Conservation (phyloP, 2,888 invertebrate genomes). For the Macrophya annulata region DNA sequence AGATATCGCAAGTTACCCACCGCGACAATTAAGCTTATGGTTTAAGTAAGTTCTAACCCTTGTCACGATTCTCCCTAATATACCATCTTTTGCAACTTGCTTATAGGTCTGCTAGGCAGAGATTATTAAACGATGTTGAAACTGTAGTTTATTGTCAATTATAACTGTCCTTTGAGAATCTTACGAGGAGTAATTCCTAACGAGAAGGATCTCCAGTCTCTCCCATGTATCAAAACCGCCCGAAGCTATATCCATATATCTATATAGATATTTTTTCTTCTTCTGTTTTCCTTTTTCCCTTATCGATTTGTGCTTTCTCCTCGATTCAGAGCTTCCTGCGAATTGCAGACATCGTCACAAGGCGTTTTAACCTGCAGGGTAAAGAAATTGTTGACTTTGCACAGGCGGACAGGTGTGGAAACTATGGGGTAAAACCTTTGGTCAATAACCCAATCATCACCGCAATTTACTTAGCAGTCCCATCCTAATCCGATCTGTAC, state of each 20-base stretch:
- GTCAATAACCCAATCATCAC: conserved; percentile 17
- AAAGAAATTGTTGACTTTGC: background rate
- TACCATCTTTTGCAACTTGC: background rate
- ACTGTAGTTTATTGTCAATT: conserved; percentile 2
- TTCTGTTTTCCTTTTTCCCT: background rate
- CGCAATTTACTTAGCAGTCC: background rate
- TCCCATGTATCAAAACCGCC: background rate
- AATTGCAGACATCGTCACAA: conserved; percentile 9
- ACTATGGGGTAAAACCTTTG: background rate
- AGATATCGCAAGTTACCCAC: conserved; percentile 21
- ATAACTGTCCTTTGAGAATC: background rate
- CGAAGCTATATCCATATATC: background rate
- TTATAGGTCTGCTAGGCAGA: background rate
- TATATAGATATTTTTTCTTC: background rate
- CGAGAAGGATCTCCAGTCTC: background rate
- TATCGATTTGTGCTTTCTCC: conserved; percentile 2
- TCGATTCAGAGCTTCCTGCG: background rate
- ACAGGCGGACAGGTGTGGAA: conserved; percentile 10
- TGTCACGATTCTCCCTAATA: background rate
- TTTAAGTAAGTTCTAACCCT: background rate
- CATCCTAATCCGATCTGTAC: background rate
- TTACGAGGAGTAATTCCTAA: background rate
- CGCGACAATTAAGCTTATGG: background rate
- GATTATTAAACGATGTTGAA: background rate
- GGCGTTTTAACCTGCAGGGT: background rate